Base-by-base conservation (phyloP, 2,113 vertebrate species). In the Patagioenas fasciata region DNA sequence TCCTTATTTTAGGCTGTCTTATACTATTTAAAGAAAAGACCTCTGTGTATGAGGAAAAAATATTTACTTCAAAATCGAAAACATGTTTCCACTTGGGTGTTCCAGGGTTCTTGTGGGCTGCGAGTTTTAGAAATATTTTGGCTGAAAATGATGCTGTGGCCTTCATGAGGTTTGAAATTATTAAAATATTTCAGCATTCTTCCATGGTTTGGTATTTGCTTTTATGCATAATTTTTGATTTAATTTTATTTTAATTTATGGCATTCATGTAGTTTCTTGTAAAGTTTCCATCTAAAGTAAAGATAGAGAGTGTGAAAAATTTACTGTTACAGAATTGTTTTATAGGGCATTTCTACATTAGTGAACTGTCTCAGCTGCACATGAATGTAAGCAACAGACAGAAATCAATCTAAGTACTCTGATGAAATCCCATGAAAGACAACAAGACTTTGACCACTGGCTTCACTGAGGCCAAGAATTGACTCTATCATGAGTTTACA, bases 61-160 rank as follows among this genome's bases (percentile, higher is more conserved):
- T 95, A 97, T 97, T 98, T 97, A 96, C 86, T 97, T 71, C 78
- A 95, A 97, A 98, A 94, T 97, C 71, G 92, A 97, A 97, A 98
- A 91, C 97, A 96, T 95, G 64, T 96, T 97, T 98, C 95, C 84
- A 87, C 75, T 83, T 97, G 97, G 97, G 97, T 98, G 96, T 97
- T 97, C 97, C 91, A 85, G 65, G 77, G 73, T 67, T 96, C 89
- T 80, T 97, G 83, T 95, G 75, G 78, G 80, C 89, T 96, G 96
- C 53, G 69, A 89, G 70, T 89, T 97, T 89, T 75, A 95, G 85
- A 97, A 93, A 92, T 93, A 94, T 96, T 96, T 96, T 97, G 95
- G 92, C 93, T 89, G 77, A 62, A 69, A 90, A 82, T 95, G 91
- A 87, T 57, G 42, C 51, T 94, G 11, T 85, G 91, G 94, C 58